Evolutionary conservation across 2,888 invertebrate species (phyloP).

Genomic region (Spodoptera picta): DNA sequence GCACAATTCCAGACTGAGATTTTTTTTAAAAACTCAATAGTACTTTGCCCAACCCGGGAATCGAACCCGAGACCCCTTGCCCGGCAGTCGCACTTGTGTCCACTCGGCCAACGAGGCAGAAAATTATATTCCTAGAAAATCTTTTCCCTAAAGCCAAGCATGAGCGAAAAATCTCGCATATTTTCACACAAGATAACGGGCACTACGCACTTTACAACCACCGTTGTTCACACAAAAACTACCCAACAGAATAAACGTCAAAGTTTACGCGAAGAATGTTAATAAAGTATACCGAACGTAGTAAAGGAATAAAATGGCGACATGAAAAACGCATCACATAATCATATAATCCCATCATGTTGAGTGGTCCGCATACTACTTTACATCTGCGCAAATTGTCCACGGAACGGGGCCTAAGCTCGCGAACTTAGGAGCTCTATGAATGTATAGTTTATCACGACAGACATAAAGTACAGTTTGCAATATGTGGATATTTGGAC

Average conservation of each 20-base stretch:
- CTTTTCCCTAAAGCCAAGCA: not conserved
- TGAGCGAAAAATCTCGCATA: not conserved
- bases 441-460: constrained; percentile 30
- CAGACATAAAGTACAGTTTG: constrained; percentile 35
- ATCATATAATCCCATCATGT: constrained; percentile 77
- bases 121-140: too few species aligned
- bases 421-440: constrained; percentile 24
- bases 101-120: too few species aligned
- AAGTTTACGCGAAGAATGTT: constrained; percentile 56
- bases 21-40: too few species aligned
- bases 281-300: constrained; percentile 69
- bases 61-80: too few species aligned
- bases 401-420: constrained; percentile 49
- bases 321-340: constrained; percentile 80
- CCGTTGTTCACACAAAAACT: constrained; percentile 17
- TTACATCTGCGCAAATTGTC: constrained; percentile 66
- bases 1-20: too few species aligned
- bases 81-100: too few species aligned
- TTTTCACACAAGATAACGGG: not conserved
- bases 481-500: constrained; percentile 3
- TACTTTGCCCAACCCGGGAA: too few species aligned
- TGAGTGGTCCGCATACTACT: constrained; percentile 69
- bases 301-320: constrained; percentile 73
- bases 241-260: constrained; percentile 37
- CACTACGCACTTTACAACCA: not conserved